Evolutionary conservation across 1,140 invertebrate species (phyloP).

Genomic region (Lepidurus apus): DNA sequence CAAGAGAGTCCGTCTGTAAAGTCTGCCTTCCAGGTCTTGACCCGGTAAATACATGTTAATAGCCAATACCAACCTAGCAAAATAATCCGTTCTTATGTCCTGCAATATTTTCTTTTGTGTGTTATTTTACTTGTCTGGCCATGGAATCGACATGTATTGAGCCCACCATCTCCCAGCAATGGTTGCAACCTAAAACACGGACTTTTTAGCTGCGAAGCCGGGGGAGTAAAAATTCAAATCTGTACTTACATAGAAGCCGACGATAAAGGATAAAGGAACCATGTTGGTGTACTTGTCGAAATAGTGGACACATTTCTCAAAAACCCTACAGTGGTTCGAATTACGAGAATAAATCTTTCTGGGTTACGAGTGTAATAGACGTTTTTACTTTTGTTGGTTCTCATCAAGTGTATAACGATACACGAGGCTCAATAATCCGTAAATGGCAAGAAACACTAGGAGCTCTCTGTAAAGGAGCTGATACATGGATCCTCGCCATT

Average conservation of each 20-base stretch:
- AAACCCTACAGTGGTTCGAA: conserved; percentile 49
- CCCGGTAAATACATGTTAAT: conserved; percentile 58
- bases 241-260: conserved; percentile 76
- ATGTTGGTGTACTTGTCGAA: conserved; percentile 70
- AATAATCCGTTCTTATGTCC: conserved; percentile 33
- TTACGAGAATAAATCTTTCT: background rate
- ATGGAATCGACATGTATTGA: conserved; percentile 71
- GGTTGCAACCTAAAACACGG: conserved; percentile 67
- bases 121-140: conserved; percentile 58
- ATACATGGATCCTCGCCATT: conserved; percentile 69
- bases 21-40: conserved; percentile 55
- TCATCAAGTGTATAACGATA: conserved; percentile 46
- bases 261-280: conserved; percentile 77
- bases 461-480: conserved; percentile 68
- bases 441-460: conserved; percentile 55
- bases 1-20: conserved; percentile 58
- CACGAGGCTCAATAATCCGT: conserved; percentile 55
- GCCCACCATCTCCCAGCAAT: conserved; percentile 91
- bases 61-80: conserved; percentile 56
- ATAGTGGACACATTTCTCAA: conserved; percentile 68
- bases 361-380: background rate
- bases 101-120: background rate
- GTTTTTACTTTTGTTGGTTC: background rate
- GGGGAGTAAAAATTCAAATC: conserved; percentile 38
- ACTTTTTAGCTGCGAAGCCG: too few species aligned